phyloP scores from a whole-genome alignment of 2,113 vertebrate species.

The Blennius ocellaris region DNA sequence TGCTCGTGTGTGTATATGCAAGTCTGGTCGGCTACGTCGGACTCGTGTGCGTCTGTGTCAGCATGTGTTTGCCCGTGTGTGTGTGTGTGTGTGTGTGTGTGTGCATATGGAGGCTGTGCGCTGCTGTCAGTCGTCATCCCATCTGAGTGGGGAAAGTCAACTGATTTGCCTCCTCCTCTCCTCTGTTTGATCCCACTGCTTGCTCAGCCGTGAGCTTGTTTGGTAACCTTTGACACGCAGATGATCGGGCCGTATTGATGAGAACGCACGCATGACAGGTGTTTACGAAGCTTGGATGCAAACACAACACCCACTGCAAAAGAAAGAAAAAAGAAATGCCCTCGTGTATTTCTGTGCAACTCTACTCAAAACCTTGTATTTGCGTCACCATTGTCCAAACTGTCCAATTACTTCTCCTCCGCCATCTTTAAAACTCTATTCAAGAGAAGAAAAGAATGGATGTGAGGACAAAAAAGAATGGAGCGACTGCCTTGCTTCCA shows the following conservation, averaged over 20 bases:
- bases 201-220: constrained; percentile 61
- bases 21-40: background rate
- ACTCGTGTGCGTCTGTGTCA: background rate
- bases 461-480: constrained; percentile 39
- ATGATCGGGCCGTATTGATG: constrained; percentile 62
- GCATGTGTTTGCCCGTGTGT: background rate
- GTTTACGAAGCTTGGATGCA: constrained; percentile 49
- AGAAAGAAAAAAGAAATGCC: no score
- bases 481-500: constrained; percentile 17
- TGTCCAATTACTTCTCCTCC: no score
- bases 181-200: constrained; percentile 65
- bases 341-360: constrained; percentile 20
- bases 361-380: constrained; percentile 10
- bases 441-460: no score
- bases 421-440: no score
- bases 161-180: constrained; percentile 65
- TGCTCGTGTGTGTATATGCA: background rate
- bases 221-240: constrained; percentile 65
- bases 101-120: constrained; percentile 48
- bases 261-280: constrained; percentile 36
- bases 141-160: constrained; percentile 48
- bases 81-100: constrained; percentile 12
- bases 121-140: constrained; percentile 66
- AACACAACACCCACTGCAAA: constrained; percentile 26
- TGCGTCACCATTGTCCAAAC: no score